Base-by-base conservation (phyloP, 2,888 invertebrate species). In the Drosophila falleni region DNA sequence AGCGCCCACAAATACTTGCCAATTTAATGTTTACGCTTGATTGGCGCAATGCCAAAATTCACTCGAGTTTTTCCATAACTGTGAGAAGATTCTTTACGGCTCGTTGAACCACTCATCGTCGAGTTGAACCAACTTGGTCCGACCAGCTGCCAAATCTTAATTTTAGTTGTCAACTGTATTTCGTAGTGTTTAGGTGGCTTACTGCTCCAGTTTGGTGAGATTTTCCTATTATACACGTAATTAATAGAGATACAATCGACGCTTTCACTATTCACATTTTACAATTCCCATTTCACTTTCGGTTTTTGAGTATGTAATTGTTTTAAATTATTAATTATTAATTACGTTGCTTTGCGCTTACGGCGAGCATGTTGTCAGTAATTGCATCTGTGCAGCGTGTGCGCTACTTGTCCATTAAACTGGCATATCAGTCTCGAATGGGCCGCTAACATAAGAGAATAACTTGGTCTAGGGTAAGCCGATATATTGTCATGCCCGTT, bases 21-120 rank as follows among this genome's bases (percentile, higher is more conserved):
- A 70, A 78, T 74, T 73, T 50, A 42, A 37, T 65, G 62, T 82
- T 78, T 55, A 78, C 72, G 85, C 85, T 80, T 74, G 71, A 69
- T 81, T 85, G 89, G 75, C 63, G 50, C 35, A 60, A 53, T 44
- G 80, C 76, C 78, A 72, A 84, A 76, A 79, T 64, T 44, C 19
- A 49, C 42, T 59, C 53, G 41, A 64, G 55, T 64, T 64, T 74
- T 71, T 51, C 80, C 87, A 85, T 78, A 89, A 75, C 61, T 73
- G 69, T 64, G 69, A 54, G 54, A 81, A 85, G 50, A 68, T 72
- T 72, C 64, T 79, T 69, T 67, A 85, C 83, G 84, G 80, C 72
- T 85, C 80, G 74, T 79, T 85, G 88, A 54, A 61, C 56, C 51
- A 66, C 53, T 65, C 42, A 70, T n/a, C 15, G 16, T 50, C n/a